Conservation (phyloP, 2,113 vertebrate species). For the Arvicanthis niloticus region DNA sequence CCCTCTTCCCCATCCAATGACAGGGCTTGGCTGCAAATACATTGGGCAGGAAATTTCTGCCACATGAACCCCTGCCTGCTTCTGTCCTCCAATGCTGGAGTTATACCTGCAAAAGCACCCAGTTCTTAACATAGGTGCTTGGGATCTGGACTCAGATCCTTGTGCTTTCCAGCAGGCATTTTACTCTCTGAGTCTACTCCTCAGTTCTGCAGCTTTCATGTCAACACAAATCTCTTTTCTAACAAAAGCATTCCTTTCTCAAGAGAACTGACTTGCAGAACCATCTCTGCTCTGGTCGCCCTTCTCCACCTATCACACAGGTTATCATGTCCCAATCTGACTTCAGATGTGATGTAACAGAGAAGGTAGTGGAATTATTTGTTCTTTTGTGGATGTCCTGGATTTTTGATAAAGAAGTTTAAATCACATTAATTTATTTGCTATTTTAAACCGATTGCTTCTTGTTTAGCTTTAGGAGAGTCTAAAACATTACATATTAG, state of each 20-base stretch:
- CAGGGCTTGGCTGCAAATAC: too few relatives aligned
- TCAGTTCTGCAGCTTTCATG: neutral
- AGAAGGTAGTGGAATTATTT: neutral
- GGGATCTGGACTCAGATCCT: neutral
- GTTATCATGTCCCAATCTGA: neutral
- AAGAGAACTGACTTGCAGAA: neutral
- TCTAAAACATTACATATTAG: constrained; percentile 25
- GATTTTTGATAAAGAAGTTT: constrained; percentile 32
- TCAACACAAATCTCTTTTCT: constrained; percentile 4
- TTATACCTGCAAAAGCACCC: neutral
- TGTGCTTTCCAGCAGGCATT: neutral
- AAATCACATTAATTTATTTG: neutral
- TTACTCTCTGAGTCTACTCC: neutral
- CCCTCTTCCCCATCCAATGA: too few relatives aligned
- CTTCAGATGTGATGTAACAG: neutral
- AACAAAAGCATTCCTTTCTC: neutral
- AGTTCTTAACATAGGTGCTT: neutral
- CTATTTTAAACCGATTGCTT: neutral
- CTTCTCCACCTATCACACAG: neutral
- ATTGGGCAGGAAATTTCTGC: too few relatives aligned
- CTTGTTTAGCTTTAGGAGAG: neutral
- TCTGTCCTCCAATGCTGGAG: neutral
- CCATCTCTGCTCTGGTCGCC: neutral
- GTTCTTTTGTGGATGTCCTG: neutral
- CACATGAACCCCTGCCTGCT: too few relatives aligned